Evolutionary conservation across 1,140 invertebrate species (phyloP).

Genomic region (Drosophila bifasciata): DNA sequence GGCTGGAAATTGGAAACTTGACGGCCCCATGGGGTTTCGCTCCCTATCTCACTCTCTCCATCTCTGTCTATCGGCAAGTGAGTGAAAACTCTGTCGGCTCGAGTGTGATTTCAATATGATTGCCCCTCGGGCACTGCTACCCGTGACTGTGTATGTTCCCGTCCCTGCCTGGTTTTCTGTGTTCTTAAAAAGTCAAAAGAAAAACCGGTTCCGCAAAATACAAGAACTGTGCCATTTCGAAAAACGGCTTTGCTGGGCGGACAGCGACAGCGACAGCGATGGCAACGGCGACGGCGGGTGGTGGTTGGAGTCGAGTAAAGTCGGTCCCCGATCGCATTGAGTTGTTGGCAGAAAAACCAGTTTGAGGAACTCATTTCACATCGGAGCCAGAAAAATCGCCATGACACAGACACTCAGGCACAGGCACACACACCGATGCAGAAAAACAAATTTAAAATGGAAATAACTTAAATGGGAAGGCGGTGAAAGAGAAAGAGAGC

Average conservation of each 20-base stretch:
- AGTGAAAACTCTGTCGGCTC: conserved; percentile 4
- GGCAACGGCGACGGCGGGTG: conserved; percentile 26
- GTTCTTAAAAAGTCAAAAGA: conserved; percentile 75
- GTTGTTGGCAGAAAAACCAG: conserved; percentile 75
- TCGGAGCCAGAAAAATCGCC: conserved; percentile 56
- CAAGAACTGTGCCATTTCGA: conserved; percentile 81
- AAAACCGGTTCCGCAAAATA: conserved; percentile 76
- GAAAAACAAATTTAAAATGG: conserved; percentile 81
- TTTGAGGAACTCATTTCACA: conserved; percentile 76
- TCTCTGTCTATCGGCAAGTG: neutral
- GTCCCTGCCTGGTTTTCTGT: conserved; percentile 31
- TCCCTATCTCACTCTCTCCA: too few relatives aligned
- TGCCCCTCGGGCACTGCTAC: too few relatives aligned
- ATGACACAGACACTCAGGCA: conserved; percentile 25
- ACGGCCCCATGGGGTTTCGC: too few relatives aligned
- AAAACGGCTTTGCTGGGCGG: conserved; percentile 10
- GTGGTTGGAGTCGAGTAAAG: conserved; percentile 26
- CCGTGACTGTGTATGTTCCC: too few relatives aligned
- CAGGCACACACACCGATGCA: conserved; percentile 10
- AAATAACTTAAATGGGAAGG: conserved; percentile 67
- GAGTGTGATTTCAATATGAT: too few relatives aligned
- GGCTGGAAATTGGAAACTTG: conserved; percentile 20
- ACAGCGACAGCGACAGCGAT: conserved; percentile 6
- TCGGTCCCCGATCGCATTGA: conserved; percentile 28
- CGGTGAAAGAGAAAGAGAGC: conserved; percentile 19